Percentiles rank a stretch among this genome's conserved stretches.
phyloP scores from a whole-genome alignment of 2,797 vertebrate species.

The Molothrus aeneus region DNA sequence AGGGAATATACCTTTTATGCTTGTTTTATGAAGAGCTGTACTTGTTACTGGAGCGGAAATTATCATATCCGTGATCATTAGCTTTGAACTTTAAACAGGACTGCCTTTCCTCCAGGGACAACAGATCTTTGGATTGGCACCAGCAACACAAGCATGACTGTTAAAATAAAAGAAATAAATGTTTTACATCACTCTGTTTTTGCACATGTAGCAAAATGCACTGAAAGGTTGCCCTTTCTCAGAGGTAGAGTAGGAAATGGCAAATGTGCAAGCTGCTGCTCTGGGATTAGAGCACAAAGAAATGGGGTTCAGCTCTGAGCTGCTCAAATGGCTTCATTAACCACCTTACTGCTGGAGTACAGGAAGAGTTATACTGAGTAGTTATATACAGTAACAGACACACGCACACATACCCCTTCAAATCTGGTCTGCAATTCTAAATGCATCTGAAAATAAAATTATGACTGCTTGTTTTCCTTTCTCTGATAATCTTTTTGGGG shows the following conservation, averaged over 20 bases:
- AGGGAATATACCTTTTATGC: conserved; percentile 18
- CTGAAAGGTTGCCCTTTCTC: background rate
- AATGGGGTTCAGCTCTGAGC: background rate
- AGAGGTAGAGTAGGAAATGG: background rate
- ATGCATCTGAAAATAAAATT: background rate
- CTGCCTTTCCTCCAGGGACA: conserved; percentile 83
- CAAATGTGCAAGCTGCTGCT: background rate
- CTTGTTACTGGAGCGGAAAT: conserved; percentile 91
- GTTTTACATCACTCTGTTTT: background rate
- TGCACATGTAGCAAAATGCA: background rate
- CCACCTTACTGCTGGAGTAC: background rate
- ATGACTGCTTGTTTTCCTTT: background rate
- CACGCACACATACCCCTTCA: background rate
- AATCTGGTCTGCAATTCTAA: background rate
- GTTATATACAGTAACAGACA: background rate
- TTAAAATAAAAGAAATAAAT: conserved; percentile 61
- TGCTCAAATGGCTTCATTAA: background rate
- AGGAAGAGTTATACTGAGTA: background rate
- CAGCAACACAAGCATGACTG: conserved; percentile 90
- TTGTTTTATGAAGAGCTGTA: conserved; percentile 83
- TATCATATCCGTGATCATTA: conserved; percentile 88
- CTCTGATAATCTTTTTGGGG: background rate
- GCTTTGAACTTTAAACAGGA: conserved; percentile 90
- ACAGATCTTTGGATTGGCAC: conserved; percentile 83
- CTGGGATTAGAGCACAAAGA: background rate